Conservation (phyloP, 2,113 vertebrate species). For the Elaphurus davidianus region DNA sequence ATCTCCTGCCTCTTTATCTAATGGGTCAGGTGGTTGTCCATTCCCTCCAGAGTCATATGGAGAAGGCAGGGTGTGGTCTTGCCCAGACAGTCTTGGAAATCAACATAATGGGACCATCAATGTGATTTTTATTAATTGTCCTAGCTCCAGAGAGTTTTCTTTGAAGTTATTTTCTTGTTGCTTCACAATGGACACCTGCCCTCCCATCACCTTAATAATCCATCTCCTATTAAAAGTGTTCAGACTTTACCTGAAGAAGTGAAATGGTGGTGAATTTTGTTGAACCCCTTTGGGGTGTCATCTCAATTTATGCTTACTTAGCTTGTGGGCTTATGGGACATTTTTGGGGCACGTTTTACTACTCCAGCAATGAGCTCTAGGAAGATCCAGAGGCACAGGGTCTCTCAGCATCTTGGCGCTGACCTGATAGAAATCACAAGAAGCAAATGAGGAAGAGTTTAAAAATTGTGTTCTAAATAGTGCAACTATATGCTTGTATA, state of each 20-base stretch:
- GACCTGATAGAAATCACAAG: not conserved
- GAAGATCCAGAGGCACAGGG: too few relatives aligned
- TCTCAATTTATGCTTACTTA: not conserved
- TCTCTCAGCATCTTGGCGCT: not conserved
- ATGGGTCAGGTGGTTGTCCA: not conserved
- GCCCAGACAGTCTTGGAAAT: not conserved
- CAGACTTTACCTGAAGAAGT: not conserved
- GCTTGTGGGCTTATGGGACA: not conserved
- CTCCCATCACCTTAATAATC: not conserved
- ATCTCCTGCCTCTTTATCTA: too few relatives aligned
- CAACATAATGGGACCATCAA: fast-evolving
- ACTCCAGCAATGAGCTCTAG: not conserved
- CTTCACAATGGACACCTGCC: not conserved
- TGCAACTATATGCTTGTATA: not conserved
- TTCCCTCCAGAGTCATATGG: not conserved
- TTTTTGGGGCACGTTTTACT: not conserved
- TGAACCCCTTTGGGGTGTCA: not conserved
- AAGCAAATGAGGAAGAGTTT: not conserved
- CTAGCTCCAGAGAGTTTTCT: not conserved
- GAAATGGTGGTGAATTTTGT: not conserved
- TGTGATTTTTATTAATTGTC: not conserved
- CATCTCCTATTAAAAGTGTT: not conserved
- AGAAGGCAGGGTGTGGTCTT: not conserved
- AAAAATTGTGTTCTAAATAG: not conserved
- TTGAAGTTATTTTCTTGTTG: not conserved